Base-by-base conservation (phyloP, 2,797 vertebrate species). In the Xiphophorus birchmanni region DNA sequence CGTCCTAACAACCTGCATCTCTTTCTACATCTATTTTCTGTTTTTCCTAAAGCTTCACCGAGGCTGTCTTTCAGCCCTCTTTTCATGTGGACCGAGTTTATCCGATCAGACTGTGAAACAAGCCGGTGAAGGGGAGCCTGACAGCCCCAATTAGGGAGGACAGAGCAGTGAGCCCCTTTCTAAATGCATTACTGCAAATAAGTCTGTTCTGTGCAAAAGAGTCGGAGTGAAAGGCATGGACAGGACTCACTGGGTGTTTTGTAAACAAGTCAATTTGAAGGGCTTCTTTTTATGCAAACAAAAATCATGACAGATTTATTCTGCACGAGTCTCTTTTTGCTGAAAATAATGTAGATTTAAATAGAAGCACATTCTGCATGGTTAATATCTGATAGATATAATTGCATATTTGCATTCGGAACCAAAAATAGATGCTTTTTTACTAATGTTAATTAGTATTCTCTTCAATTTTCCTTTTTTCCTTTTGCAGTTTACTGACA, bases 61-160 rank as follows among this genome's bases (percentile, higher is more conserved):
- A 2, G 84, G 82, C 86, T 92, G 85, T 83, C 89, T 86, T 81
- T 88, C 85, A 80, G 79, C 80, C 76, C 82, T 88, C 75, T 91
- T 88, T 85, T 90, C 87, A 79, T 79, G 83, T 89, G 88, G 91
- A 90, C 89, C 73, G 82, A 69, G 78, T 91, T 72, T 89, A 91
- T 92, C 89, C 47, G 88, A 87, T 92, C 86, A 91, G 93, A 94
- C 90, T 85, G 88, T 79, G 86, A 89, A 90, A 90, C 82, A 89
- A 86, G 86, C 77, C 84, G 26, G 80, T 44, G 50, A 91, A 87
- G 86, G 84, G 84, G 90, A 73, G 84, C 83, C 92, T 94, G 94
- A 94, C 92, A 91, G 84, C 11, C 60, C 76, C 92, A 91, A 91
- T 94, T 94, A 94, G 84, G 82, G 79, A 79, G 90, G 88, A 93